These are phyloP conservation scores for Lysiphlebus fabarum DNA, from an alignment of 1,140 invertebrate genomes.

Conservation along the genomic window DNA sequence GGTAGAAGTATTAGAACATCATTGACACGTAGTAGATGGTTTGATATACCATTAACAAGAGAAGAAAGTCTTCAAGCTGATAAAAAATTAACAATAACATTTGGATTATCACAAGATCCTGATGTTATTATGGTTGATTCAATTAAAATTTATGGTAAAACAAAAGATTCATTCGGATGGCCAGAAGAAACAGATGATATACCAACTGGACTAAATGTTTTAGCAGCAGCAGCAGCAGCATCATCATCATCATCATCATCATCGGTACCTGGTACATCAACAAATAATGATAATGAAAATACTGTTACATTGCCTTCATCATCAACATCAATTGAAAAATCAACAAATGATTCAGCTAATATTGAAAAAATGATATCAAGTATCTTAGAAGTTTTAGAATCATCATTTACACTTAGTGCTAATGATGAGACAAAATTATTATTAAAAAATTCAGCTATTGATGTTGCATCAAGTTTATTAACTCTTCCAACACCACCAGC, in stretches of 20 bases:
- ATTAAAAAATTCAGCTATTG: constrained; percentile 62
- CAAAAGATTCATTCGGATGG: constrained; percentile 95
- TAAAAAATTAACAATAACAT: constrained; percentile 85
- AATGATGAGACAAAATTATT: constrained; percentile 45
- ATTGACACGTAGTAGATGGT: constrained; percentile 82
- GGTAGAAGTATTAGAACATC: constrained; percentile 77
- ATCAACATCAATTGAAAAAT: constrained; percentile 58
- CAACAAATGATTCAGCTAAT: constrained; percentile 47
- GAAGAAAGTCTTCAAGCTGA: constrained; percentile 93
- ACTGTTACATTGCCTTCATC: constrained; percentile 45
- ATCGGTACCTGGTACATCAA: constrained; percentile 36
- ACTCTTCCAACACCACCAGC: constrained; percentile 77
- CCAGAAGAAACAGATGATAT: constrained; percentile 91
- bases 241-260: constrained; percentile 41
- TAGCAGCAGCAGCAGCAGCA: constrained; percentile 41
- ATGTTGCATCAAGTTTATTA: constrained; percentile 75
- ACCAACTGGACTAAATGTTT: constrained; percentile 59
- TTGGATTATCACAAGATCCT: constrained; percentile 87
- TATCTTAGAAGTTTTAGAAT: constrained; percentile 72
- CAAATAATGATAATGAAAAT: constrained; percentile 51
- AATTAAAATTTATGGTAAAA: constrained; percentile 92
- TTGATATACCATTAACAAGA: constrained; percentile 89
- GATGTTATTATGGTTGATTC: constrained; percentile 91
- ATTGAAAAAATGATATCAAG: constrained; percentile 65
- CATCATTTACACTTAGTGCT: constrained; percentile 60